Conservation (phyloP, 1,140 invertebrate genomes). For the Popillia japonica region DNA sequence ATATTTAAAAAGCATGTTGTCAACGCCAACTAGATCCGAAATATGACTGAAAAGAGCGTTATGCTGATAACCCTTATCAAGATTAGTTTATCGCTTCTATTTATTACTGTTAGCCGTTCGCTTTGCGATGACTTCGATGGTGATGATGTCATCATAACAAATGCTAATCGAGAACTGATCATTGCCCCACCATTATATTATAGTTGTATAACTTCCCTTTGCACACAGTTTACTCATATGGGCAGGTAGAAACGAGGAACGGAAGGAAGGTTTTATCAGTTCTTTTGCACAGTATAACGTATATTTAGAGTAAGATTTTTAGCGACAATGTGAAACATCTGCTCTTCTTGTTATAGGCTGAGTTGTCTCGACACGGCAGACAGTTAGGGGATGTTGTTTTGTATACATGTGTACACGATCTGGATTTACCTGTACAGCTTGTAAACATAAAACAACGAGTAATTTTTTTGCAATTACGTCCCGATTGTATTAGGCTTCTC, state of each 20-base stretch:
- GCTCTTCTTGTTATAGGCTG: constrained; percentile 10
- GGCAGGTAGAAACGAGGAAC: constrained; percentile 6
- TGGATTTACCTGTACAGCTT: not conserved
- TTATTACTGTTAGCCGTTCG: not conserved
- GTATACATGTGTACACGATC: not conserved
- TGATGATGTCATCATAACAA: constrained; percentile 11
- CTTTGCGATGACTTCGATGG: not conserved
- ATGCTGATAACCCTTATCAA: constrained; percentile 11
- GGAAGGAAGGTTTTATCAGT: constrained; percentile 18
- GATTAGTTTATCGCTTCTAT: constrained; percentile 14
- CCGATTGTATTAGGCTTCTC: not conserved
- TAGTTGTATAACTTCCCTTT: constrained; percentile 10
- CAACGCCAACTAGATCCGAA: constrained; percentile 12
- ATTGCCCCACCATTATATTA: not conserved
- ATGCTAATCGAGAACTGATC: constrained; percentile 18
- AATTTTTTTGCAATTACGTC: not conserved
- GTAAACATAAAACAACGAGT: not conserved
- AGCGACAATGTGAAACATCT: not conserved
- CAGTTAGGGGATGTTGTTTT: constrained; percentile 8
- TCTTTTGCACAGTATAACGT: constrained; percentile 9
- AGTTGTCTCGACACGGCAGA: not conserved
- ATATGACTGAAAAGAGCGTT: constrained; percentile 18
- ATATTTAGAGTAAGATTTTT: constrained; percentile 16
- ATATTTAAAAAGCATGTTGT: constrained; percentile 15
- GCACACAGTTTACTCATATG: constrained; percentile 1